Base-by-base conservation (phyloP, 2,888 invertebrate genomes). In the Synanthedon andrenaeformis region DNA sequence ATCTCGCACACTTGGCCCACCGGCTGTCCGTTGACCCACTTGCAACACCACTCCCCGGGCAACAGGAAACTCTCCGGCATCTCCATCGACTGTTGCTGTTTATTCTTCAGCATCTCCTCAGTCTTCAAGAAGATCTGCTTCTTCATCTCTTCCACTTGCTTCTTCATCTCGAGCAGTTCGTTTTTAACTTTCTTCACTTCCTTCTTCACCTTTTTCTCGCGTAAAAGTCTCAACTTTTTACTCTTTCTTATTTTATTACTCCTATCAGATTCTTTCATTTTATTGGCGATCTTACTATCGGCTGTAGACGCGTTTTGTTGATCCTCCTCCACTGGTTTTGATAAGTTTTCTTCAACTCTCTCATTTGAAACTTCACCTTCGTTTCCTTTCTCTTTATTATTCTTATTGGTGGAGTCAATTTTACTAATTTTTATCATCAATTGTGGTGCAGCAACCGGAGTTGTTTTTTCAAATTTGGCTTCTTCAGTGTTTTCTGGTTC, bases 21-120 rank as follows among this genome's bases (percentile, higher is more conserved):
- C 0, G 93, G 93, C 66, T 90, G 90, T 41, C 92, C 92, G 60
- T 92, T 90, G n/a, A 91, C 83, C 92, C 93, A 93, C 59, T 88
- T 90, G 62, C 89, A 91, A 58, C 90, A 89, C 91, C 91, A 91
- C 69, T 91, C 91, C 1, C 89, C 89, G n/a, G 82, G 78, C 62
- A 76, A 53, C 53, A 84, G 61, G 58, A 70, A 74, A 42, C 70
- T 75, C 57, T 77, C 79, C 4, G 78, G 74, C 69, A 81, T 64
- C 59, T 68, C 69, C 69, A 81, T 64, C 59, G 67, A 69, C 11
- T 58, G 51, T 48, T 55, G 57, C 55, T 62, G 58, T 13, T 55
- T 58, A 41, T 60, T 64, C 49, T 54, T 53, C 3, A 58, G 52
- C 53, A 76, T 49, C 42, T 71, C 69, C 52, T 70, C 73, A 4